Evolutionary conservation across 2,113 vertebrate genomes (phyloP).

Genomic region (Daphoenositta chrysoptera): DNA sequence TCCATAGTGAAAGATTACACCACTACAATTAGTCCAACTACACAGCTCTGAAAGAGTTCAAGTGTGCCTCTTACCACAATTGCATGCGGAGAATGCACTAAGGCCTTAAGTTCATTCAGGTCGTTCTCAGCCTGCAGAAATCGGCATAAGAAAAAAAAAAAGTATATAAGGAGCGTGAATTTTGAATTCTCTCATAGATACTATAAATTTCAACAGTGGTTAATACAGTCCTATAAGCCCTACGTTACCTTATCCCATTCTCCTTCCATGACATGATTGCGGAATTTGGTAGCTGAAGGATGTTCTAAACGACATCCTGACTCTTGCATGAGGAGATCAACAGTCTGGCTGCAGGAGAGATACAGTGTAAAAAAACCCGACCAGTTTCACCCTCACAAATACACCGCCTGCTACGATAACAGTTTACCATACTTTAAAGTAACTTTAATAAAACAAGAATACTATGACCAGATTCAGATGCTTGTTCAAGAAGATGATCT

Average conservation of each 20-base stretch:
- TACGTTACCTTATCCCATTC: slow-evolving; percentile 99
- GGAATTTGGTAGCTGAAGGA: slow-evolving; percentile 98
- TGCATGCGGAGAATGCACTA: slow-evolving; percentile 96
- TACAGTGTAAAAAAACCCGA: slow-evolving; percentile 79
- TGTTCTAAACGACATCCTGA: slow-evolving; percentile 99
- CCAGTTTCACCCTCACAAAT: slow-evolving; percentile 70
- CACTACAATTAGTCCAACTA: slow-evolving; percentile 74
- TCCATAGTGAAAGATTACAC: slow-evolving; percentile 60
- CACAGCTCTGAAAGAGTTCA: slow-evolving; percentile 74
- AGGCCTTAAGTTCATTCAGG: slow-evolving; percentile 95
- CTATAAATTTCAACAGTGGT: slow-evolving; percentile 66
- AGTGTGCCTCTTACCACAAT: slow-evolving; percentile 89
- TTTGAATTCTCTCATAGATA: slow-evolving; percentile 51
- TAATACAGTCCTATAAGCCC: slow-evolving; percentile 73
- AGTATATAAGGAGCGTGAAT: slow-evolving; percentile 34
- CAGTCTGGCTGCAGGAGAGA: slow-evolving; percentile 95
- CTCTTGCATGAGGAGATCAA: slow-evolving; percentile 99
- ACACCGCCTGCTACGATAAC: slow-evolving; percentile 54
- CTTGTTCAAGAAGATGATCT: neutral
- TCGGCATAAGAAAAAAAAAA: slow-evolving; percentile 48
- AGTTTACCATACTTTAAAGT: slow-evolving; percentile 28
- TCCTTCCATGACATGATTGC: slow-evolving; percentile 99
- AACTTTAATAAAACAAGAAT: slow-evolving; percentile 5
- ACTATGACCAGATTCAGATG: neutral
- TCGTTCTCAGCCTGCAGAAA: slow-evolving; percentile 93